A percentile compares a stretch with the other conserved stretches of the same genome.
Conservation (phyloP, 2,797 vertebrate species). For the Crocidura indochinensis region DNA sequence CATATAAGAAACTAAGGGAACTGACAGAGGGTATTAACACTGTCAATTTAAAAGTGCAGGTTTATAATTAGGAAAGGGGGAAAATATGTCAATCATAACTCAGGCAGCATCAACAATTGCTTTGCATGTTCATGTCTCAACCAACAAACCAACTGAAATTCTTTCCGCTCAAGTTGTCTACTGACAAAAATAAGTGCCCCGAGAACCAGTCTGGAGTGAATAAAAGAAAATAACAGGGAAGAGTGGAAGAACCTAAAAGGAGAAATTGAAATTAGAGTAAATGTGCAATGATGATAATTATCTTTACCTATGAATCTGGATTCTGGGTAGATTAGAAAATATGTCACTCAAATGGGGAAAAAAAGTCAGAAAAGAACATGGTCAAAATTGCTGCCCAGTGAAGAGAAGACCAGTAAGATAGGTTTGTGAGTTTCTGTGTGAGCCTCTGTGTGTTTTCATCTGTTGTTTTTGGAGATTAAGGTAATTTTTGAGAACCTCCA, state of each 20-base stretch:
- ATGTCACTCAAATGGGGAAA: not conserved
- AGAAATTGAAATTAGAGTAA: conserved; percentile 43
- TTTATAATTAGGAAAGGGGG: conserved; percentile 61
- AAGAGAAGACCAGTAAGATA: not conserved
- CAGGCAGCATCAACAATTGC: not conserved
- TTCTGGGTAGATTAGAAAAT: not conserved
- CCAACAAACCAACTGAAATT: conserved; percentile 52
- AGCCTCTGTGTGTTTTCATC: too few relatives aligned
- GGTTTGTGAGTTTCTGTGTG: too few relatives aligned
- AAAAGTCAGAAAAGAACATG: not conserved
- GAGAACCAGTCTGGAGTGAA: not conserved
- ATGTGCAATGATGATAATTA: not conserved
- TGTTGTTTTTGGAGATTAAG: conserved; percentile 23
- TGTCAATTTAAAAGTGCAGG: conserved; percentile 36
- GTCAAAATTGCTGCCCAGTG: not conserved
- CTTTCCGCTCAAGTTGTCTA: conserved; percentile 20
- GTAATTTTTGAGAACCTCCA: not conserved
- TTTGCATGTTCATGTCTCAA: conserved; percentile 52
- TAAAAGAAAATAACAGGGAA: not conserved
- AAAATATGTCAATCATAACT: conserved; percentile 65
- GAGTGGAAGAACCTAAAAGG: conserved; percentile 12
- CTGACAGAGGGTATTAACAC: conserved; percentile 62
- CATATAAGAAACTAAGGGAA: conserved; percentile 41
- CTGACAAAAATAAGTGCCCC: conserved; percentile 15
- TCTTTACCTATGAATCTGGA: conserved; percentile 23